Percentiles rank a stretch among this genome's conserved stretches.
Evolutionary conservation across 2,113 vertebrate species (phyloP).

Genomic region (Callocephalon fimbriatum): DNA sequence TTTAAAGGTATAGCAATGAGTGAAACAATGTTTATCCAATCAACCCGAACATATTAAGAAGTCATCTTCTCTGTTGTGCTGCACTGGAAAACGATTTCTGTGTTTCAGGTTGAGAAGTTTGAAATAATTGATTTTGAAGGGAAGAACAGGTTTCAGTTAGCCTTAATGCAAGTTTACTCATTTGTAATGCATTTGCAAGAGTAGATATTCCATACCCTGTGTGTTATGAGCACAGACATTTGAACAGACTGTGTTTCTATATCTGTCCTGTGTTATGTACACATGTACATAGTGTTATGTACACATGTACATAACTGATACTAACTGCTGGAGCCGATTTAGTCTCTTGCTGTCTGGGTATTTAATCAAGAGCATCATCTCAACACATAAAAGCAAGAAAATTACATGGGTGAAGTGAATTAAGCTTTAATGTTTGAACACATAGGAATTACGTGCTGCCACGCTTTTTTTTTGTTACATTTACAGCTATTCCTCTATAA

Average conservation of each 20-base stretch:
- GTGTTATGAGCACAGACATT: background rate
- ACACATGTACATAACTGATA: background rate
- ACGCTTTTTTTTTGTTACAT: too few relatives aligned
- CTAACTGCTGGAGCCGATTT: background rate
- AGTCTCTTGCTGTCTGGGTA: constrained; percentile 28
- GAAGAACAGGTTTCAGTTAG: constrained; percentile 10
- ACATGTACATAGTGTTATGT: background rate
- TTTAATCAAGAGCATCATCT: constrained; percentile 52
- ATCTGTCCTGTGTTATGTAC: background rate
- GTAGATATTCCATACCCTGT: background rate
- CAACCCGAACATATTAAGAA: background rate
- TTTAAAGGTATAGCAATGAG: background rate
- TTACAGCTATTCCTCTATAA: too few relatives aligned
- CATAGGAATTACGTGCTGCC: background rate
- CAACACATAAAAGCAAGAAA: constrained; percentile 43
- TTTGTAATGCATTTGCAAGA: background rate
- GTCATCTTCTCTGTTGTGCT: background rate
- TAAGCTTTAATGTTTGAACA: constrained; percentile 44
- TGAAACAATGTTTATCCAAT: background rate
- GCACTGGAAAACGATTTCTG: background rate
- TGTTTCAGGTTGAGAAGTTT: constrained; percentile 24
- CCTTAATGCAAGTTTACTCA: background rate
- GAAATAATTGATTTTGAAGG: constrained; percentile 32
- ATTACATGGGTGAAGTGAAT: constrained; percentile 54
- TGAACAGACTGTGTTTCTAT: background rate